Base-by-base conservation (phyloP, 2,888 invertebrate species). In the Stenchaetothrips biformis region DNA sequence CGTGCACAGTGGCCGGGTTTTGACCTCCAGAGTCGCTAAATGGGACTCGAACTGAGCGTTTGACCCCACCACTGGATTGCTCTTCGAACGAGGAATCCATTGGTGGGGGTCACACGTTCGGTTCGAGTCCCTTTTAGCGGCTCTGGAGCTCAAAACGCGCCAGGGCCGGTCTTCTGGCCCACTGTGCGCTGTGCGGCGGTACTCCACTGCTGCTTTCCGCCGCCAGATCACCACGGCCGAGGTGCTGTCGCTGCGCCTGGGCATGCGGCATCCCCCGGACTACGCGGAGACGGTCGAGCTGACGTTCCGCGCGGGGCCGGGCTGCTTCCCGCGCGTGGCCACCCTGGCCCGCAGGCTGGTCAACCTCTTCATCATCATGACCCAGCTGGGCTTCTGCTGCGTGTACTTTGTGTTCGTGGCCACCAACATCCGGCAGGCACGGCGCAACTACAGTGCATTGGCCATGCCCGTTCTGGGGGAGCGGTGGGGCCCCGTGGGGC, bases 301-400 rank as follows among this genome's bases (percentile, higher is more conserved):
- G 82, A 93, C 93, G 83, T 96, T 97, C 85, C 90, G 90, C 82
- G 91, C 91, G 79, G 96, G 96, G 0, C 95, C 95, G 0, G 86
- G 88, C 0, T 86, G 87, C 49, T 85, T 93, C n/a, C 89, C 92
- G 77, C 88, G 88, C 47, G 89, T 92, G 84, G 90, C 95, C 0
- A 87, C 8, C 67, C 7, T 11, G 25, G 67, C 67, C 84, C 88
- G 92, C 88, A 89, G 88, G 53, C 83, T 82, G 81, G 95, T 98
- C 82, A 96, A 97, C 87, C 85, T 91, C 18, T 97, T 97, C 88
- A 91, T 99, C 80, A 95, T 96, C 86, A 89, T 97, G 81, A 98
- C 98, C n/a, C 99, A 99, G 88, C 89, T 99, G 82, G 99, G 99
- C 82, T 98, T 99, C 88, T 99, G 99, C 87, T 98, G 97, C 87